phyloP scores from a whole-genome alignment of 1,140 invertebrate species.

The Latrodectus geometricus region DNA sequence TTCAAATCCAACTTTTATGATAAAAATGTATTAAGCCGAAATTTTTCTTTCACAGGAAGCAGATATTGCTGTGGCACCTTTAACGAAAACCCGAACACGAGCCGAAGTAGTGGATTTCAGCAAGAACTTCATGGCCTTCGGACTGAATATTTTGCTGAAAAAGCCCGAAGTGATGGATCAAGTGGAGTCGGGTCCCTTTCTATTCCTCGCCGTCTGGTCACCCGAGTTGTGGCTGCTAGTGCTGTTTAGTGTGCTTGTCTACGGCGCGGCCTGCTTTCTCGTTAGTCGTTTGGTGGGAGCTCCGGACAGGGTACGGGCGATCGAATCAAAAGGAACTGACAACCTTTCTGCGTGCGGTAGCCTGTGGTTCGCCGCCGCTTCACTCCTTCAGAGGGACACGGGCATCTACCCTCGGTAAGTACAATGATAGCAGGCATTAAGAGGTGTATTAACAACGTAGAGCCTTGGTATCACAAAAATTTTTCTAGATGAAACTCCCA shows the following conservation, averaged over 20 bases:
- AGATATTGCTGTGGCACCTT: constrained; percentile 3
- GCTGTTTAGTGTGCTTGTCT: neutral
- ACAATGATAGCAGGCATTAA: too few relatives aligned
- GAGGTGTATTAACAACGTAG: too few relatives aligned
- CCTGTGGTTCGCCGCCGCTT: constrained; percentile 14
- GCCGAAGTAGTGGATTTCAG: neutral
- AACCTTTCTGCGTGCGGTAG: constrained; percentile 36
- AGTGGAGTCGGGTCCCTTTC: neutral
- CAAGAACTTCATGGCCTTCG: constrained; percentile 20
- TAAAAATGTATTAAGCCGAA: neutral
- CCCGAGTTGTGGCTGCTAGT: neutral
- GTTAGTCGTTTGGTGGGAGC: constrained; percentile 3
- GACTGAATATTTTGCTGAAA: constrained; percentile 20
- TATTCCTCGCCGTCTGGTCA: constrained; percentile 22
- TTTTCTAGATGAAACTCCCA: too few relatives aligned
- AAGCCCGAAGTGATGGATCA: neutral
- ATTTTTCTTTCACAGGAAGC: neutral
- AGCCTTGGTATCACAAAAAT: too few relatives aligned
- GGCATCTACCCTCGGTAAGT: constrained; percentile 52
- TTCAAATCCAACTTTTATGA: neutral
- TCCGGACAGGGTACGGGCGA: constrained; percentile 39
- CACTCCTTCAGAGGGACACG: constrained; percentile 18
- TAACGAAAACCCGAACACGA: constrained; percentile 17
- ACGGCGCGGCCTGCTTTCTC: neutral
- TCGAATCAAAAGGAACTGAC: constrained; percentile 45